Percentiles rank a stretch among this genome's conserved stretches.
Conservation (phyloP, 2,888 invertebrate genomes). For the Hydrotaea cyrtoneurina region DNA sequence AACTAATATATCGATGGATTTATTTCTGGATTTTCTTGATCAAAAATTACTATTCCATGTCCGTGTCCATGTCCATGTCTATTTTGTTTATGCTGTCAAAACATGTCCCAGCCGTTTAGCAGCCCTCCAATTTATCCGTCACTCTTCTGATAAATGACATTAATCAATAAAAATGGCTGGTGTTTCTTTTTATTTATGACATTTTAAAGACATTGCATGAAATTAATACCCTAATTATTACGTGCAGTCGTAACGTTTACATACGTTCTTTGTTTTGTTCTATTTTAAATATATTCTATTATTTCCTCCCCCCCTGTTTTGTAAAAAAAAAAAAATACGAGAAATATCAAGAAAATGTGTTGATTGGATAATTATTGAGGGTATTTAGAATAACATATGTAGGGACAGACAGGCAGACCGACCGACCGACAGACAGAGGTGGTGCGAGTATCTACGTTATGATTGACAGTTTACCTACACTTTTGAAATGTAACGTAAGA, state of each 20-base stretch:
- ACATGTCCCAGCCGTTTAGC: too few relatives aligned
- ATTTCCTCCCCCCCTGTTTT: too few relatives aligned
- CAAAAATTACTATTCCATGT: too few relatives aligned
- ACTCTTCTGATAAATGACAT: background rate
- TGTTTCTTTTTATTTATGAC: constrained; percentile 4
- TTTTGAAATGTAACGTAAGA: constrained; percentile 31
- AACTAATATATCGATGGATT: too few relatives aligned
- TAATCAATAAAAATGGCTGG: background rate
- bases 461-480: constrained; percentile 59
- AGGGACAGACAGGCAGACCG: background rate
- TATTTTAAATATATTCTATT: background rate
- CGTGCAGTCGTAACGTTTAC: constrained; percentile 1
- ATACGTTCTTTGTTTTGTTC: background rate
- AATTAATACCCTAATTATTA: constrained; percentile 29
- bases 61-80: too few relatives aligned
- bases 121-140: background rate
- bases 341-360: constrained; percentile 47
- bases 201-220: constrained; percentile 24
- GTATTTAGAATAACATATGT: constrained; percentile 40
- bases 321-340: background rate
- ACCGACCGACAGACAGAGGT: background rate
- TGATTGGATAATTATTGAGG: constrained; percentile 65
- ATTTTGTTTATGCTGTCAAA: too few relatives aligned
- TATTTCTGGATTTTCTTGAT: too few relatives aligned
- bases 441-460: constrained; percentile 14